These are phyloP conservation scores for Steinernema scapterisci DNA, from an alignment of 2,888 invertebrate genomes.

Conservation along the genomic window DNA sequence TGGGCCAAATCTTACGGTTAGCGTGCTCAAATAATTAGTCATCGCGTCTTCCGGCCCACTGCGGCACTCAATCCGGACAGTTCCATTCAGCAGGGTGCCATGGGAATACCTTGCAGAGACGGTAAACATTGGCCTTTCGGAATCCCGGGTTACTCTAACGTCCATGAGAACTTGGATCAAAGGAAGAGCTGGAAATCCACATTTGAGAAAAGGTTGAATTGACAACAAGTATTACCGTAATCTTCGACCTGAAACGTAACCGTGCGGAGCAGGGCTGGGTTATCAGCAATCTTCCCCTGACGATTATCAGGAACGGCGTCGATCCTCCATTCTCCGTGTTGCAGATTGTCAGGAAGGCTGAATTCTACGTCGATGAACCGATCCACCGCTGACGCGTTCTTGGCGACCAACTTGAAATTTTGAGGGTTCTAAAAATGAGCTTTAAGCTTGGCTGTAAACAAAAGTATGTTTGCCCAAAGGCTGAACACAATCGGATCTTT, in stretches of 20 bases:
- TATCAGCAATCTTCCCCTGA: not conserved
- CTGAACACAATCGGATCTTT: slow-evolving; percentile 44
- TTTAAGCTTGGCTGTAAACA: no score
- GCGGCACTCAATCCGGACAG: not conserved
- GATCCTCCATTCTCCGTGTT: not conserved
- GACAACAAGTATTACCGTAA: not conserved
- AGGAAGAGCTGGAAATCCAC: not conserved
- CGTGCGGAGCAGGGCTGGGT: not conserved
- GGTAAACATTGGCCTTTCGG: not conserved
- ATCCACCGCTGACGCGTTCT: not conserved
- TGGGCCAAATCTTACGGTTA: no score
- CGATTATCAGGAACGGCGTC: not conserved
- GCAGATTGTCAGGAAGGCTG: not conserved
- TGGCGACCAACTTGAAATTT: not conserved
- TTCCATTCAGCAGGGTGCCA: not conserved
- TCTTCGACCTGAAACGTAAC: not conserved
- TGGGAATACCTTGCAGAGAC: not conserved
- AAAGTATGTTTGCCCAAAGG: no score
- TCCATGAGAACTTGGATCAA: slow-evolving; percentile 1
- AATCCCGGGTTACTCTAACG: not conserved
- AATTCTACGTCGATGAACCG: not conserved
- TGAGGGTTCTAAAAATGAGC: no score
- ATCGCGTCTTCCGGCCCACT: not conserved
- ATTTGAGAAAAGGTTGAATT: not conserved
- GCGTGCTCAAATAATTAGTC: not conserved